Evolutionary conservation across 2,888 invertebrate genomes (phyloP).

Genomic region (Listrodromus nycthemerus): DNA sequence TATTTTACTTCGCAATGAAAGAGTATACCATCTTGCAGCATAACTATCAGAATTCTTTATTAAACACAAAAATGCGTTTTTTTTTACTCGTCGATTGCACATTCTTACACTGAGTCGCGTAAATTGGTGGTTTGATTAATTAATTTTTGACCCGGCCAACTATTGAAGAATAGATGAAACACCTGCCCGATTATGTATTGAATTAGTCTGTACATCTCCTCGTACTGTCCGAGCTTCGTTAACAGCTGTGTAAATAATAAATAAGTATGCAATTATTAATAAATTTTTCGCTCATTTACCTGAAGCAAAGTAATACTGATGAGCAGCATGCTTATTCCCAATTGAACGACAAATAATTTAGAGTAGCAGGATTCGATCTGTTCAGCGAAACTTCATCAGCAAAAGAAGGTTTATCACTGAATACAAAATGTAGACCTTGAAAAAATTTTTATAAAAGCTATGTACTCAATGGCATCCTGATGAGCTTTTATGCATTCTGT

Average conservation of each 20-base stretch:
- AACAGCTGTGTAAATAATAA: slow-evolving; percentile 20
- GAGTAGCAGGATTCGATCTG: neutral
- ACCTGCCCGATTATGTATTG: slow-evolving; percentile 43
- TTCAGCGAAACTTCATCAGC: neutral
- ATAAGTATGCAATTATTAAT: neutral
- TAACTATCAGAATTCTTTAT: neutral
- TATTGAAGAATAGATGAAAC: slow-evolving; percentile 49
- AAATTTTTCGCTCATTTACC: neutral
- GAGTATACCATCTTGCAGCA: neutral
- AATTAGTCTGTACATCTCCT: slow-evolving; percentile 46
- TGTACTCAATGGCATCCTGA: slow-evolving; percentile 4
- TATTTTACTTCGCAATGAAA: neutral
- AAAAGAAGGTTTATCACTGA: neutral
- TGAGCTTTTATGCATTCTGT: slow-evolving; percentile 1
- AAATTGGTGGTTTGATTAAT: slow-evolving; percentile 40
- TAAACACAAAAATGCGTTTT: neutral
- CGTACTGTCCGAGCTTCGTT: slow-evolving; percentile 42
- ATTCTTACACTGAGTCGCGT: slow-evolving; percentile 51
- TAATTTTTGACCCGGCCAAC: slow-evolving; percentile 60
- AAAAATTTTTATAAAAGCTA: neutral
- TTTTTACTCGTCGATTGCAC: neutral
- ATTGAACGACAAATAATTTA: neutral
- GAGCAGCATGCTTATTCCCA: neutral
- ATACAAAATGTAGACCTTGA: neutral
- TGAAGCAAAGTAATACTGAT: neutral